Evolutionary conservation across 1,140 invertebrate genomes (phyloP), one percentile per base, ranked within the genome.

Genomic region (Drosophila parabipectinata): DNA sequence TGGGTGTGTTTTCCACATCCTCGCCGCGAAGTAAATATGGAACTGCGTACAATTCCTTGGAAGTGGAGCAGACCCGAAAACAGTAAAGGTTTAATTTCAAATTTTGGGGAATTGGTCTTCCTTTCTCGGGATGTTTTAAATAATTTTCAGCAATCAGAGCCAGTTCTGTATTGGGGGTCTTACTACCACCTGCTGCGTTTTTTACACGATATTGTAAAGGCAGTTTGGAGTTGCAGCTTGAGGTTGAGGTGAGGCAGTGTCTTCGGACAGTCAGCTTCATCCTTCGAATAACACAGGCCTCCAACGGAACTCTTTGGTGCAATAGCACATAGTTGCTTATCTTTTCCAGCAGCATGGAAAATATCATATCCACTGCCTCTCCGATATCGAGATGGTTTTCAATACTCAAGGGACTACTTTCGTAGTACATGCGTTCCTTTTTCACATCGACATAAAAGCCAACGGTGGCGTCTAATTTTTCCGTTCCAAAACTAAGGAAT

Each of bases 151-250:
- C 59, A 15, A 67, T 60, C 5, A 69, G 12, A 0, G 44, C 10
- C 1, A 84, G 6, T 4, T 83, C 72, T 0, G 39, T 8, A 6
- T 32, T 14, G 0, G 26, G 6, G 2, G 12, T 34, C 0, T 15
- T 8, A 8, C 34, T 60, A 3, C 8, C 28, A 9, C 21, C n/a
- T 0, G 8, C 8, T 26, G 66, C 63, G 5, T 34, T 47, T 14
- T 84, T 84, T 0, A 85, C 56, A 0, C 63, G 77, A 55, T 84
- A 84, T 24, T 84, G 81, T 4, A 84, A 47, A 5, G 80, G 80
- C 3, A 83, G 26, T 6, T 48, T 69, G 14, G 18, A 26, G 5
- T 9, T 8, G 3, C n/a, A 6, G 0, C 12, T 6, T 5, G 26
- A 41, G 10, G 58, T 50, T 0, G 34, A 7, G 1, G 28, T 26